Evolutionary conservation across 23 tunicate genomes (phyloP), one percentile per base, ranked within the genome.

Genomic region (Diplosoma virens): DNA sequence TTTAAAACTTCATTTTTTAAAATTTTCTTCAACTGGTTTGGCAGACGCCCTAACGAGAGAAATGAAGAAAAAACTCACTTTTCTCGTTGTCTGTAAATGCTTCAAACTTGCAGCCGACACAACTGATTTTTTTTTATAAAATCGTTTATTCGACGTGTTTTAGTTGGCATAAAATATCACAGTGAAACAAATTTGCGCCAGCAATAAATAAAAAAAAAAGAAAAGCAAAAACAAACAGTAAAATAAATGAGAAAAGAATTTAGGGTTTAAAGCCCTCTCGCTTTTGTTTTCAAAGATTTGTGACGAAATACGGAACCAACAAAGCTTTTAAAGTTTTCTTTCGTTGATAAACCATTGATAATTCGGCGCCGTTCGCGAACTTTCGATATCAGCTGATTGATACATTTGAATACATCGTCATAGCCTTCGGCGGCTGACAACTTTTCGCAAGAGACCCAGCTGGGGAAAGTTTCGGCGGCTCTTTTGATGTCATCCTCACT

Each of bases 401-500:
- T 20, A 28, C 61, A 37, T 24, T 47, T 32, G 2, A 9, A 7
- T 18, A 78, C 83, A 7, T 63, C 74, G n/a, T 78, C 83, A 30
- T 30, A 78, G 7, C 73, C 83, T 45, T 78, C 83, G 20, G 83
- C 83, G 1, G 83, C 83, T 18, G 83, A 78, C 26, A 78, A 25
- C 32, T 78, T 74, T 6, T 47, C 45, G 41, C 58, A 78, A 3
- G 70, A 22, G 37, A 78, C 73, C 54, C 70, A 37, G 18, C 54
- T 3, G 1, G 59, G 83, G 20, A 60, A 46, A 26, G 64, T 46
- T 47, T 37, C 54, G 3, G 74, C 61, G 0, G 61, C 71, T 1
- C 46, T 25, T 65, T 78, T 65, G 2, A 37, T 50, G 59, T 78
- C 83, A 2, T 25, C 47, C 24, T 60, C 61, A 3, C 32, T 30